Percentiles rank a stretch among this genome's conserved stretches.
phyloP scores from a whole-genome alignment of 2,888 invertebrate species.

The Cerastoderma edule region DNA sequence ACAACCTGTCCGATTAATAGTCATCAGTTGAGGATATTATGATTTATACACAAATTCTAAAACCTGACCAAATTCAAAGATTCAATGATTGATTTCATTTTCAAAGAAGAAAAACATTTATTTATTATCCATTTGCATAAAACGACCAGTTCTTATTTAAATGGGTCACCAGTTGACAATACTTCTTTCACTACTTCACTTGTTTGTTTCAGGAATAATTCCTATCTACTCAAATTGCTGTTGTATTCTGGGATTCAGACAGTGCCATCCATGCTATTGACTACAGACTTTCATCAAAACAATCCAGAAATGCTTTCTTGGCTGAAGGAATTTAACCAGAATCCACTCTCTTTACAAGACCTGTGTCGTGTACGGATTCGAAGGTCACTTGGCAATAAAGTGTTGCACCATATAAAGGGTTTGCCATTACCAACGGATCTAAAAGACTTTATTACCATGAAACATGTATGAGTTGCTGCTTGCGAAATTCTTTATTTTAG shows the following conservation, averaged over 20 bases:
- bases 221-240: constrained; percentile 58
- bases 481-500: too few relatives aligned
- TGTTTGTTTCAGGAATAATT: constrained; percentile 49
- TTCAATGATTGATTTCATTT: too few relatives aligned
- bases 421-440: constrained; percentile 60
- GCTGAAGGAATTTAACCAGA: constrained; percentile 58
- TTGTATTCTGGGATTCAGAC: constrained; percentile 64
- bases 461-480: constrained; percentile 29
- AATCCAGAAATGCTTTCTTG: constrained; percentile 56
- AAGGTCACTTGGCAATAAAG: constrained; percentile 63
- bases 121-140: too few relatives aligned
- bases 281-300: constrained; percentile 47
- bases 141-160: too few relatives aligned
- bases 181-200: not conserved
- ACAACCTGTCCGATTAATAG: too few relatives aligned
- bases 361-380: constrained; percentile 63
- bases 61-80: too few relatives aligned
- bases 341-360: constrained; percentile 60
- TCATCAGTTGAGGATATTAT: too few relatives aligned
- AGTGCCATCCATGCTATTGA: constrained; percentile 50
- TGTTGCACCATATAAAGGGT: constrained; percentile 46
- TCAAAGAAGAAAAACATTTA: too few relatives aligned
- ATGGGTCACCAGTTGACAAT: too few relatives aligned
- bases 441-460: constrained; percentile 61
- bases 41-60: too few relatives aligned